Conservation (phyloP, 2,113 vertebrate genomes). For the Motacilla alba region DNA sequence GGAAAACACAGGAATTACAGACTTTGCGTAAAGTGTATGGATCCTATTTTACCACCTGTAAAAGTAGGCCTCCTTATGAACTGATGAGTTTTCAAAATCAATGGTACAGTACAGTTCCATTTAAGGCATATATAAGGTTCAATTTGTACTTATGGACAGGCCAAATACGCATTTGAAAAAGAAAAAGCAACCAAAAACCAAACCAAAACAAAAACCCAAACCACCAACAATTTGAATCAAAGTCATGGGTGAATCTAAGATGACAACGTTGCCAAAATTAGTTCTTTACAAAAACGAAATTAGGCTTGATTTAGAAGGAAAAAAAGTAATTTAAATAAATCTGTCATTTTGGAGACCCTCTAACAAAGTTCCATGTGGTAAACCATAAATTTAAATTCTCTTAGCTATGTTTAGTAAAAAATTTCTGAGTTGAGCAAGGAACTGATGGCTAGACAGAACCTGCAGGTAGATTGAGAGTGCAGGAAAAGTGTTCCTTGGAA, state of each 20-base stretch:
- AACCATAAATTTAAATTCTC: neutral
- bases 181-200: neutral
- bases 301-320: neutral
- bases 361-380: neutral
- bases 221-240: neutral
- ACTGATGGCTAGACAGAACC: neutral
- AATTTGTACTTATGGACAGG: neutral
- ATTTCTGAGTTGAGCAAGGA: neutral
- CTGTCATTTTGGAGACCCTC: neutral
- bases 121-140: neutral
- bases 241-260: neutral
- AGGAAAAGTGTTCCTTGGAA: neutral
- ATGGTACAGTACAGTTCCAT: neutral
- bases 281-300: neutral
- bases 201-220: neutral
- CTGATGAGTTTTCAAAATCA: neutral
- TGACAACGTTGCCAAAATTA: neutral
- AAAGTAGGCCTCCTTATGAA: neutral
- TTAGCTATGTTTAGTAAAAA: neutral
- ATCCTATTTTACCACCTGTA: neutral
- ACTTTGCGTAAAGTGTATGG: neutral
- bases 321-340: neutral
- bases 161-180: neutral
- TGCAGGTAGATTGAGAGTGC: neutral
- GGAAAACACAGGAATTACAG: neutral